Base-by-base conservation (phyloP, 2,113 vertebrate species). In the Lepidothrix coronata region DNA sequence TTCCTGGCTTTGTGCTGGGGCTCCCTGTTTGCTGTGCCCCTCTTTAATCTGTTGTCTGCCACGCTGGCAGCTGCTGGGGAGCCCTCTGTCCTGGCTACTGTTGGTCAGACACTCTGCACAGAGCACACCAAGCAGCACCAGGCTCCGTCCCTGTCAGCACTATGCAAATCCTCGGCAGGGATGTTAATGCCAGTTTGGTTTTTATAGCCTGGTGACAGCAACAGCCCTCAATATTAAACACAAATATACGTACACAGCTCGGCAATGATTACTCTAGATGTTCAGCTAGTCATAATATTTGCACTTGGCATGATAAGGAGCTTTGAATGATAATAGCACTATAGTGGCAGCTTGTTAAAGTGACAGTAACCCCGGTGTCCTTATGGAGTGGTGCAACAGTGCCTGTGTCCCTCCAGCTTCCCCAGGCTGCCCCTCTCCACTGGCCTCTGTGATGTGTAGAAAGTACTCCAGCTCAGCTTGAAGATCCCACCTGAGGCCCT, bases 151-250 rank as follows among this genome's bases (percentile, higher is more conserved):
- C 89, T 94, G 92, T 84, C 94, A 95, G 96, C 85, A 48, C 88
- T 91, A 94, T 96, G 96, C 96, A 96, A 95, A 97, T 96, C 76
- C 88, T 61, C 43, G 2, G 77, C 20, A 6, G 68, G n/a, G 86
- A 78, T 90, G 72, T 86, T 95, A 88, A 92, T 95, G 95, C 92
- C 92, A 94, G 92, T 88, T 95, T 87, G 91, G 91, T 62, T 97
- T 96, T 95, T 89, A 91, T 83, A 96, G 95, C 92, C 79, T 85
- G 92, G 96, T 97, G 97, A 97, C 96, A 97, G 95, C 96, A 95
- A 74, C 96, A 96, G 89, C 91, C 89, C 93, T 94, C 96, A 89
- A 91, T 96, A 94, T 97, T 94, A 93, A 96, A 89, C 85, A 96
- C 95, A 95, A 96, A 94, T 80, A 95, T 92, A 94, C 48, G 7